Evolutionary conservation across 2,888 invertebrate species (phyloP), one percentile per base, ranked within the genome.

Genomic region (Resseliella maxima): DNA sequence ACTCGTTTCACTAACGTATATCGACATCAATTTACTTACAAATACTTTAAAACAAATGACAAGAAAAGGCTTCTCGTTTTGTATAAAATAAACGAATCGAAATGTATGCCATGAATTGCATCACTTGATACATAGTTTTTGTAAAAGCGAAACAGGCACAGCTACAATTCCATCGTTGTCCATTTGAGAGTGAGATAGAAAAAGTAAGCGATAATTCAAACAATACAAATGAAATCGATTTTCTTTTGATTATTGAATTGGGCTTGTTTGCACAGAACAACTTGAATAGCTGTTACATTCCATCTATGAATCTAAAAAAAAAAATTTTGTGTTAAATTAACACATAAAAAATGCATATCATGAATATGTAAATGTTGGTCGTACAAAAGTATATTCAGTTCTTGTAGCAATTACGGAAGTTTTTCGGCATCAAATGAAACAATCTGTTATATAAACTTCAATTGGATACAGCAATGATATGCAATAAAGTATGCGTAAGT

Each of bases 21-120:
- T 72, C 35, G 31, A 72, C 31, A 31, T 72, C 72, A 15, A 72
- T 72, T 72, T 72, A 72, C 72, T 72, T 31, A 35, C 31, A 72
- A 72, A 72, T 72, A 72, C 35, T 72, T 31, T 31, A 35, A 72
- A 72, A 72, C 31, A 27, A 72, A 72, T 72, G 72, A 72, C 35
- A 72, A 72, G 31, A 31, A 72, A 72, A 12, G 21, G 50, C 50
- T 15, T 50, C 8, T 2, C 21, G n/a, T n/a, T n/a, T n/a, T n/a
- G 18, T 50, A 18, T 18, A 27, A 64, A 64, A 64, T 31, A 64
- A 24, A 6, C 8, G 64, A 64, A 64, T 3, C 27, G 64, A 64
- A 64, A 27, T 64, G 64, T 31, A 6, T 8, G 27, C n/a, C 12
- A 64, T 6, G 64, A 50, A 3, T 12, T 50, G 50, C 50, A 50